These are phyloP conservation scores for Hyperoodon ampullatus DNA, from an alignment of 2,113 vertebrate species.

Conservation along the genomic window DNA sequence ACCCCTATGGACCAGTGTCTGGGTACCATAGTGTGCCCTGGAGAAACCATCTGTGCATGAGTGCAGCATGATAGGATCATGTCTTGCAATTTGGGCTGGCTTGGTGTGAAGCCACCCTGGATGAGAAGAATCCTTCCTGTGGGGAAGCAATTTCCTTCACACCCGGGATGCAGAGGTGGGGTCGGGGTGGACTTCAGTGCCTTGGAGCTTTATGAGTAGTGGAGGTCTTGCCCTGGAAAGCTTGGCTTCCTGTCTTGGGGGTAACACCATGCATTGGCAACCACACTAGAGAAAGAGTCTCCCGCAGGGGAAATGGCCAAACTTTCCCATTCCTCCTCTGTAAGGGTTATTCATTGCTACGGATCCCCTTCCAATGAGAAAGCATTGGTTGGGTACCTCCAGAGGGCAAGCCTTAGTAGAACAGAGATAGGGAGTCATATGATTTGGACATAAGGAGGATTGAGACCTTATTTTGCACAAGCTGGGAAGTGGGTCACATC, in stretches of 20 bases:
- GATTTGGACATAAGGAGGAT: background rate
- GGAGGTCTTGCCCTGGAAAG: background rate
- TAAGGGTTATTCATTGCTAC: background rate
- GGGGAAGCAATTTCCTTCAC: background rate
- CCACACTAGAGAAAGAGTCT: background rate
- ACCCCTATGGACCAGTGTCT: background rate
- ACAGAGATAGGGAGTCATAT: background rate
- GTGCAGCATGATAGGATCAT: background rate
- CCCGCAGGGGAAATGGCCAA: background rate
- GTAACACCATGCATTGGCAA: fast-evolving
- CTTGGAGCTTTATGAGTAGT: background rate
- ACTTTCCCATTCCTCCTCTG: background rate
- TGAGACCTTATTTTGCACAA: background rate
- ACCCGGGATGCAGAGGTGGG: background rate
- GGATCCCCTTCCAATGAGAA: background rate
- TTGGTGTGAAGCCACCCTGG: background rate
- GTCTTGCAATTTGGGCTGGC: background rate
- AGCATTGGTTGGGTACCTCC: background rate
- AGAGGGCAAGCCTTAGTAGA: background rate
- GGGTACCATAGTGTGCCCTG: fast-evolving
- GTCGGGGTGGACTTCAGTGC: background rate
- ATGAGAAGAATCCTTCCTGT: background rate
- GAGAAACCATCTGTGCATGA: background rate
- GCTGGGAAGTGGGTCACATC: background rate
- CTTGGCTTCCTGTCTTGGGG: background rate